A percentile compares a stretch with the other conserved stretches of the same genome.
These are phyloP conservation scores for Parthenolecanium corni DNA, from an alignment of 2,888 invertebrate genomes.

Conservation along the genomic window DNA sequence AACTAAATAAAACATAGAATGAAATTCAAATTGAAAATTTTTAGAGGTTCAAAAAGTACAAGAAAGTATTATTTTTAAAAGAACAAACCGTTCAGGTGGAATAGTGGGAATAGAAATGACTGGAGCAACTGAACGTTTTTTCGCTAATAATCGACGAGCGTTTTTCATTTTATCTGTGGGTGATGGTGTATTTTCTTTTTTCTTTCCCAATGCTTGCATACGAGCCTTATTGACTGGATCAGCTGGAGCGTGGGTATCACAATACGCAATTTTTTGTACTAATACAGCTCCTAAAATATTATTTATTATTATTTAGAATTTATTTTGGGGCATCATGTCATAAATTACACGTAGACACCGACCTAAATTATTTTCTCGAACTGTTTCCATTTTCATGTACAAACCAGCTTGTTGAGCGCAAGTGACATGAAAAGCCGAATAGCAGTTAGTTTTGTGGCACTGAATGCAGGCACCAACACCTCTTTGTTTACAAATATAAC, in stretches of 20 bases:
- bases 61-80: too few relatives aligned
- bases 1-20: background rate
- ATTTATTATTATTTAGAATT: background rate
- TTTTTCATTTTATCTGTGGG: conserved; percentile 32
- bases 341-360: conserved; percentile 19
- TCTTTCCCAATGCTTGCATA: conserved; percentile 34
- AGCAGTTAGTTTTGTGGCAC: conserved; percentile 92
- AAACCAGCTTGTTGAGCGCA: conserved; percentile 94
- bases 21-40: too few relatives aligned
- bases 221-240: conserved; percentile 43
- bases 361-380: conserved; percentile 43
- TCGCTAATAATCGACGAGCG: conserved; percentile 71
- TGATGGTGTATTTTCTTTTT: conserved; percentile 35
- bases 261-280: conserved; percentile 91
- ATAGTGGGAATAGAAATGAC: conserved; percentile 89
- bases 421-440: conserved; percentile 96
- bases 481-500: conserved; percentile 90
- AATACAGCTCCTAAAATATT: conserved; percentile 50
- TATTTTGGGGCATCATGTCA: background rate
- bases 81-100: conserved; percentile 52
- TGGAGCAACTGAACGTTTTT: conserved; percentile 80
- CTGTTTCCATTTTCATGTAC: conserved; percentile 94
- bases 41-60: too few relatives aligned
- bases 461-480: conserved; percentile 95
- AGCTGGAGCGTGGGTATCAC: conserved; percentile 82